Evolutionary conservation across 2,797 vertebrate genomes (phyloP).

Genomic region (Varecia variegata): DNA sequence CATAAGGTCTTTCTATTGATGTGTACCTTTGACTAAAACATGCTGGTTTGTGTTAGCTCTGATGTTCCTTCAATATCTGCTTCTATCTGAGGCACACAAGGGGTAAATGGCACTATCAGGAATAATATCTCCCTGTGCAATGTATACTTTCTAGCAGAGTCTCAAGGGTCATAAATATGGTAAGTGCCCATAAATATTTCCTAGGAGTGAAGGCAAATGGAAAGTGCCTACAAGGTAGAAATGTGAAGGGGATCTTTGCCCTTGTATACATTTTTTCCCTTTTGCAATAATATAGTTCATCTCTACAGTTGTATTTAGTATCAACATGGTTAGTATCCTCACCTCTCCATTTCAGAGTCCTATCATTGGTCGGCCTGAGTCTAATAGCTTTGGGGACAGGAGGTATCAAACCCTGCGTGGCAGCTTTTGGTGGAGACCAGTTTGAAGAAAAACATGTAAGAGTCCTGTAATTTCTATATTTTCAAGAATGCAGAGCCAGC

Average conservation of each 20-base stretch:
- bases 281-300: not conserved
- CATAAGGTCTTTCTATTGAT: not conserved
- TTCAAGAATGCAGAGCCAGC: not conserved
- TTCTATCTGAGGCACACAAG: not conserved
- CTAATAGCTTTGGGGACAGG: constrained; percentile 97
- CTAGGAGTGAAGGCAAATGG: not conserved
- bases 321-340: not conserved
- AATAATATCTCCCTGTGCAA: not conserved
- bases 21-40: not conserved
- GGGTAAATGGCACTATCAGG: not conserved
- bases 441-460: constrained; percentile 96
- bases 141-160: not conserved
- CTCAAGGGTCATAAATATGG: not conserved
- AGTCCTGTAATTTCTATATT: constrained; percentile 37
- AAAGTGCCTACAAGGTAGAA: not conserved
- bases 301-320: not conserved
- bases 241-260: not conserved
- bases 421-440: constrained; percentile 98
- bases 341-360: constrained; percentile 84
- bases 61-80: not conserved
- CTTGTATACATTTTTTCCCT: not conserved
- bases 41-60: not conserved
- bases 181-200: not conserved
- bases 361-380: constrained; percentile 92
- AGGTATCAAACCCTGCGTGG: constrained; percentile 98